Conservation (phyloP, 2,797 vertebrate species). For the Gobionotothen gibberifrons region DNA sequence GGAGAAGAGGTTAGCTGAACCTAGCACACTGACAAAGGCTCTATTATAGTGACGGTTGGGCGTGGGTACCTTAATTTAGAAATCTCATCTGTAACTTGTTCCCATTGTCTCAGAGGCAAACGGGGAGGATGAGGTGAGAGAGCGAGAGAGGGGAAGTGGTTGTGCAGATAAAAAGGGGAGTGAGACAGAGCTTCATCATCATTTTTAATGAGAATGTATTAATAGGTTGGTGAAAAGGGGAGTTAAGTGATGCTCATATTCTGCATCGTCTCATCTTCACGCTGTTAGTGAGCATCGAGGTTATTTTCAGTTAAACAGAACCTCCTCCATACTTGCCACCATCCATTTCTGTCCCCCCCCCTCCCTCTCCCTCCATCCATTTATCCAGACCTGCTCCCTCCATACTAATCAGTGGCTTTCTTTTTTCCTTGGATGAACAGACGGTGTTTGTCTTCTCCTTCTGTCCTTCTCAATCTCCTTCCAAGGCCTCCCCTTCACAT, state of each 20-base stretch:
- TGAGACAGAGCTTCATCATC: constrained; percentile 48
- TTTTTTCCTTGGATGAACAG: constrained; percentile 55
- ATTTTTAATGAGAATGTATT: constrained; percentile 77
- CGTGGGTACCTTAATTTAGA: constrained; percentile 66
- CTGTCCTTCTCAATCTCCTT: constrained; percentile 41
- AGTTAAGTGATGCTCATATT: constrained; percentile 54
- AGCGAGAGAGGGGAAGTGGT: constrained; percentile 19
- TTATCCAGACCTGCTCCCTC: constrained; percentile 26
- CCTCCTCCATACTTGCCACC: background rate
- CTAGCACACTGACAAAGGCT: constrained; percentile 38
- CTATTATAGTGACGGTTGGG: constrained; percentile 39
- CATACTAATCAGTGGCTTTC: constrained; percentile 65
- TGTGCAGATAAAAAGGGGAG: background rate
- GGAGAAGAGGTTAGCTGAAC: constrained; percentile 29
- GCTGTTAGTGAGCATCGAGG: constrained; percentile 11
- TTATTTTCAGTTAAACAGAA: constrained; percentile 32
- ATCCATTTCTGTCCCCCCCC: constrained; percentile 14
- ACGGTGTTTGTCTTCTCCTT: constrained; percentile 62
- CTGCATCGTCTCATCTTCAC: constrained; percentile 25
- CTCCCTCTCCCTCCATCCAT: background rate
- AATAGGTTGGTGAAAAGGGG: constrained; percentile 61
- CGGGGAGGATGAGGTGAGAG: constrained; percentile 44
- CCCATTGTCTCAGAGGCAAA: constrained; percentile 43
- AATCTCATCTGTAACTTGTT: constrained; percentile 61
- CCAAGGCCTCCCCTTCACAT: background rate